Evolutionary conservation across 2,888 invertebrate species (phyloP), one percentile per base, ranked within the genome.

Genomic region (Biston stratarius): DNA sequence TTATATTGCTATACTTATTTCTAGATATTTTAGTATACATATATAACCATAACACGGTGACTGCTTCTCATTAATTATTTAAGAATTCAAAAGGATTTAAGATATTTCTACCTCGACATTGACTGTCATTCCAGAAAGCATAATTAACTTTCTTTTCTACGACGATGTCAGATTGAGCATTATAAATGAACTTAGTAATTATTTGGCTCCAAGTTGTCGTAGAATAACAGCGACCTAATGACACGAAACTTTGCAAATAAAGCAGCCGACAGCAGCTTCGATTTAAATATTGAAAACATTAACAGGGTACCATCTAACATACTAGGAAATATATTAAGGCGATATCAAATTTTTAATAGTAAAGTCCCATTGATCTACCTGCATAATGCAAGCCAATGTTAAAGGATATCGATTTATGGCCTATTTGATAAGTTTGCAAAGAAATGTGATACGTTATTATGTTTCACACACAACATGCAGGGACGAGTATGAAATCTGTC

Each of bases 71-170:
- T 89, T 79, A 88, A 90, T 88, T 86, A 89, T 88, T 85, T 74
- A 69, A 74, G 78, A 83, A 83, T 84, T 82, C 79, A 83, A 87
- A 87, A 84, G 61, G 87, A 84, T 86, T 89, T 82, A 80, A 83
- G 78, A 83, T 81, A 75, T 80, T 77, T 77, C 77, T 76, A 81
- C 83, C 81, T 79, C 80, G 81, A 78, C 80, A 80, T 67, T 74
- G 74, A 74, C 84, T 88, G 87, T 87, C 87, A 87, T 83, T 85
- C 83, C 72, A 77, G 75, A 65, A 77, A 85, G 86, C 79, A 79
- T 84, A 89, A 91, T 90, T 89, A 90, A 89, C 87, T 88, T 87
- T 85, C 80, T 85, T 88, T 86, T 85, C 80, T 76, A 80, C 79
- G 73, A 74, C 74, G 81, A 82, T 81, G 85, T 81, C 80, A 83